A percentile compares a stretch with the other conserved stretches of the same genome.
These are phyloP conservation scores for Hypomecis atomaria DNA, from an alignment of 2,888 invertebrate genomes.

Conservation along the genomic window DNA sequence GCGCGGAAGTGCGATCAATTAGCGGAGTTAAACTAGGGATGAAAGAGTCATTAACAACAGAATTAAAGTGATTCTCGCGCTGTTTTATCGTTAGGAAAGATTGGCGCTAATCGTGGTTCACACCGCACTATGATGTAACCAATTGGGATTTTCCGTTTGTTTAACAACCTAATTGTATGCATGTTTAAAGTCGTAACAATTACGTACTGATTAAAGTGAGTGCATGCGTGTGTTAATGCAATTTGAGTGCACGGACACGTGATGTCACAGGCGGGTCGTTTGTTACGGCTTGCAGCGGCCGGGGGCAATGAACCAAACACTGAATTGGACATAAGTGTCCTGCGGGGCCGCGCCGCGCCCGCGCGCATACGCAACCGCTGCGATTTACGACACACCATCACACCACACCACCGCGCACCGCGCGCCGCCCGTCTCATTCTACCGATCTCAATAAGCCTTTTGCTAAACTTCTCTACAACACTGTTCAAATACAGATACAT, in stretches of 20 bases:
- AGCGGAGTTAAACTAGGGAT: constrained; percentile 22
- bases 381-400: constrained; percentile 70
- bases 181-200: constrained; percentile 43
- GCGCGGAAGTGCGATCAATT: constrained; percentile 32
- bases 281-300: constrained; percentile 59
- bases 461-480: not conserved
- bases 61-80: constrained; percentile 28
- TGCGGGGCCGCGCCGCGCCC: constrained; percentile 58
- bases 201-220: constrained; percentile 41
- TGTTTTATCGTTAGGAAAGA: constrained; percentile 31
- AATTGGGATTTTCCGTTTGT: constrained; percentile 41
- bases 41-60: constrained; percentile 17
- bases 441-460: constrained; percentile 13
- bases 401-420: constrained; percentile 14
- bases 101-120: constrained; percentile 29
- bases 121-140: constrained; percentile 36
- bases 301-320: constrained; percentile 75
- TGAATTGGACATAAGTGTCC: constrained; percentile 81
- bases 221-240: constrained; percentile 56
- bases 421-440: constrained; percentile 12
- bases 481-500: no score
- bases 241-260: constrained; percentile 73
- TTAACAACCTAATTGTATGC: constrained; percentile 37
- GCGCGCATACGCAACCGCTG: constrained; percentile 57
- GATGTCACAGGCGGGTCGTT: constrained; percentile 74